Percentiles rank a stretch among this genome's conserved stretches.
phyloP scores from a whole-genome alignment of 2,797 vertebrate species.

The Liparis tanakae region DNA sequence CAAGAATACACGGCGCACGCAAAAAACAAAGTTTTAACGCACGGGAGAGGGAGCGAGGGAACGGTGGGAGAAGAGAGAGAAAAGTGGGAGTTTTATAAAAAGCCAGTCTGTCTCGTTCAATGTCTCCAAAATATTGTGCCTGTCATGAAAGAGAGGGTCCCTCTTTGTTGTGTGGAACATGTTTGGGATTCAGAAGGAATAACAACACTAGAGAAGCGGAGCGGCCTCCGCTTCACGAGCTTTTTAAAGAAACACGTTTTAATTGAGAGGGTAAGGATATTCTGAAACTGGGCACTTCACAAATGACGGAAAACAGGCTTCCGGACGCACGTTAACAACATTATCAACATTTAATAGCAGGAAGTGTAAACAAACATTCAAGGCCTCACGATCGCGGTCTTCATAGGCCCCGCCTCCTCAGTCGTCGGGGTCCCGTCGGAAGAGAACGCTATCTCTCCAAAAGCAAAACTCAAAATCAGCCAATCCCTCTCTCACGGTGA shows the following conservation, averaged over 20 bases:
- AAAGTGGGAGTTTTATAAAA: neutral
- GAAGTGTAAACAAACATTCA: too few species aligned
- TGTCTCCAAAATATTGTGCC: neutral
- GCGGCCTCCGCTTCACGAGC: neutral
- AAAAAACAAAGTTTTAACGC: neutral
- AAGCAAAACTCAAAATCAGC: too few species aligned
- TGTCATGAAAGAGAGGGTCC: neutral
- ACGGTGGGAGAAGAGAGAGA: neutral
- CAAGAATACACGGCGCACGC: neutral
- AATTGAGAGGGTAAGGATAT: too few species aligned
- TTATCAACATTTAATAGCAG: too few species aligned
- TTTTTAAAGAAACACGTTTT: neutral
- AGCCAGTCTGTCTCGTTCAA: neutral
- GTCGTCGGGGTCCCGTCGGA: too few species aligned
- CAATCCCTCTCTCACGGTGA: too few species aligned
- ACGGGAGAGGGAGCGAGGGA: neutral
- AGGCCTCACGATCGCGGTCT: too few species aligned
- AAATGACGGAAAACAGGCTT: too few species aligned
- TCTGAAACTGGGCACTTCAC: too few species aligned
- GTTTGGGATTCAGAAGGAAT: slow-evolving; percentile 1
- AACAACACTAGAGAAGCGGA: neutral
- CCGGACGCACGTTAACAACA: too few species aligned
- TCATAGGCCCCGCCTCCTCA: too few species aligned
- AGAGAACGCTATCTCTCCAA: too few species aligned
- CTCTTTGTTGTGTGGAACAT: slow-evolving; percentile 1